Evolutionary conservation across 1,140 invertebrate species (phyloP).

Genomic region (Myzus persicae): DNA sequence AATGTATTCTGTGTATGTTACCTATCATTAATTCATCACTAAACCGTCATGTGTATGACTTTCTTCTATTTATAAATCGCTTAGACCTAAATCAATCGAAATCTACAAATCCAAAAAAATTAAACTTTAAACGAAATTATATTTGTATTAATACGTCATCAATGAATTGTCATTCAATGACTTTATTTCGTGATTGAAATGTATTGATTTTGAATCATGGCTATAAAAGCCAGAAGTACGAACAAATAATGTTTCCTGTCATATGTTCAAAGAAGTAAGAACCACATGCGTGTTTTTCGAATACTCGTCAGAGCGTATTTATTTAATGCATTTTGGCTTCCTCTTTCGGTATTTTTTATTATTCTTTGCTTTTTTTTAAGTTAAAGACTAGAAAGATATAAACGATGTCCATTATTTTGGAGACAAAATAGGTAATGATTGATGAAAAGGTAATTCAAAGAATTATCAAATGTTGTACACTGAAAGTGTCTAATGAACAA

Average conservation of each 20-base stretch:
- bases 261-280: background rate
- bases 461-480: background rate
- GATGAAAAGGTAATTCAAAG: background rate
- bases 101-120: background rate
- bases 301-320: background rate
- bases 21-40: background rate
- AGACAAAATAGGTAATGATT: background rate
- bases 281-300: background rate
- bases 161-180: background rate
- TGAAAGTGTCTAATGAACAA: background rate
- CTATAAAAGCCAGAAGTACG: background rate
- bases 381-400: background rate
- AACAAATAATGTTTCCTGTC: background rate
- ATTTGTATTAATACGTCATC: background rate
- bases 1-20: background rate
- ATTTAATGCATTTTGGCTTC: slow-evolving; percentile 17
- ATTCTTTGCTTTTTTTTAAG: background rate
- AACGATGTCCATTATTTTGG: background rate
- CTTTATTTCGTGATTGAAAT: background rate
- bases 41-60: background rate
- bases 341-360: background rate
- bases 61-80: background rate
- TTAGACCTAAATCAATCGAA: background rate
- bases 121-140: background rate
- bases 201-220: background rate